Conservation (phyloP, 2,888 invertebrate species). For the Heliconius hortense region DNA sequence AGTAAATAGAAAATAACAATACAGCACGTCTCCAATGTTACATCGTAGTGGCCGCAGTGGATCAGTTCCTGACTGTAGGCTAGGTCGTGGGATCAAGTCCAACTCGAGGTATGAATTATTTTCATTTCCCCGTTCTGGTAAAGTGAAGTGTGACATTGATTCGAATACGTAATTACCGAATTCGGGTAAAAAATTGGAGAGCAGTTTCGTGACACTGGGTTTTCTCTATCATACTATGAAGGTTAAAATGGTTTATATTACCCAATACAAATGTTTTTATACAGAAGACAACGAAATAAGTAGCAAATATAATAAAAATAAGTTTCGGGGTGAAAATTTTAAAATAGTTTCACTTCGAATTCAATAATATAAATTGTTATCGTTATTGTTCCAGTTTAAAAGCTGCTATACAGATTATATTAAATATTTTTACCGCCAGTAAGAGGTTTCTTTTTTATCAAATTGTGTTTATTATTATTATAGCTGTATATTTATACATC, state of each 20-base stretch:
- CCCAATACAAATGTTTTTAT: neutral
- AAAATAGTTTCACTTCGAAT: neutral
- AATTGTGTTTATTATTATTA: neutral
- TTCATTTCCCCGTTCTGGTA: too few relatives aligned
- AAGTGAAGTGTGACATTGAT: too few relatives aligned
- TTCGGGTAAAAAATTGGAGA: too few relatives aligned
- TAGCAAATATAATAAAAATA: neutral
- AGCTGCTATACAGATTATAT: conserved; percentile 10
- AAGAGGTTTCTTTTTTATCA: neutral
- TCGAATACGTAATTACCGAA: too few relatives aligned
- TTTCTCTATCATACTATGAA: too few relatives aligned
- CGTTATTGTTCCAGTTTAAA: conserved; percentile 14
- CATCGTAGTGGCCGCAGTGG: too few relatives aligned
- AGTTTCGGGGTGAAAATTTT: neutral
- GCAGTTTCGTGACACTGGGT: too few relatives aligned
- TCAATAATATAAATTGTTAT: conserved; percentile 10
- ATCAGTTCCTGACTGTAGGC: too few relatives aligned
- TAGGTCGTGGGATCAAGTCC: too few relatives aligned
- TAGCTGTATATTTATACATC: neutral
- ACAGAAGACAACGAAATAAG: neutral
- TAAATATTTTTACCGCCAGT: neutral
- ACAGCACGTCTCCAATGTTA: too few relatives aligned
- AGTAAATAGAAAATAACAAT: neutral
- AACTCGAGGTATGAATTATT: too few relatives aligned
- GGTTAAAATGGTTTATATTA: too few relatives aligned